Conservation (phyloP, 2,113 vertebrate species). For the Eublepharis macularius region DNA sequence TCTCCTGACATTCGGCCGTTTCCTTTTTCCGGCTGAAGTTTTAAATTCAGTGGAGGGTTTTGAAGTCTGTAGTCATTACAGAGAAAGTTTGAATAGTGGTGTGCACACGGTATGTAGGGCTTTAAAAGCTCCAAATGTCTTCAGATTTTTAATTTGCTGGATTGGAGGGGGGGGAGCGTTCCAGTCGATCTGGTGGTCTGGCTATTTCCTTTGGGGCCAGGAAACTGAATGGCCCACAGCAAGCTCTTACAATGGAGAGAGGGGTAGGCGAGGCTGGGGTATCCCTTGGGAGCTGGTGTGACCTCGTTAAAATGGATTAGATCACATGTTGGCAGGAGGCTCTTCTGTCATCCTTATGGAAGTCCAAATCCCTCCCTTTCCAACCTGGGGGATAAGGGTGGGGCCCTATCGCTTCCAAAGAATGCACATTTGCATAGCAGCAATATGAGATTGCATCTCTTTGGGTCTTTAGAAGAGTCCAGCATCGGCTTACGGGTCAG, state of each 20-base stretch:
- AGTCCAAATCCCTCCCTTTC: not conserved
- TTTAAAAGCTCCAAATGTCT: too few species aligned
- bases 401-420: not conserved
- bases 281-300: not conserved
- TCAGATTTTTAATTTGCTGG: not conserved
- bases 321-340: not conserved
- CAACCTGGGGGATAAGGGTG: not conserved
- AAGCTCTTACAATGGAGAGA: too few species aligned
- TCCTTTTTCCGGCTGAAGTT: not conserved
- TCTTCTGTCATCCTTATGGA: not conserved
- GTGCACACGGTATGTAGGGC: not conserved
- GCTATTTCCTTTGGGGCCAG: accelerated
- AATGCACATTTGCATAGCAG: not conserved
- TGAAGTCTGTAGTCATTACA: not conserved
- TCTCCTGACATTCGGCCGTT: not conserved
- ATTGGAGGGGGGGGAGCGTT: too few species aligned
- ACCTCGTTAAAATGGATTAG: not conserved
- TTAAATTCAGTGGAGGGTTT: not conserved
- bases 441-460: too few species aligned
- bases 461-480: not conserved
- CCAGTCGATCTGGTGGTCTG: too few species aligned
- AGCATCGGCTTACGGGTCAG: too few species aligned
- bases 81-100: too few species aligned
- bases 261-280: too few species aligned
- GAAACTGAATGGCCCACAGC: not conserved